Percentiles rank a stretch among this genome's conserved stretches.
phyloP scores from a whole-genome alignment of 2,113 vertebrate genomes.

The Micromys minutus region DNA sequence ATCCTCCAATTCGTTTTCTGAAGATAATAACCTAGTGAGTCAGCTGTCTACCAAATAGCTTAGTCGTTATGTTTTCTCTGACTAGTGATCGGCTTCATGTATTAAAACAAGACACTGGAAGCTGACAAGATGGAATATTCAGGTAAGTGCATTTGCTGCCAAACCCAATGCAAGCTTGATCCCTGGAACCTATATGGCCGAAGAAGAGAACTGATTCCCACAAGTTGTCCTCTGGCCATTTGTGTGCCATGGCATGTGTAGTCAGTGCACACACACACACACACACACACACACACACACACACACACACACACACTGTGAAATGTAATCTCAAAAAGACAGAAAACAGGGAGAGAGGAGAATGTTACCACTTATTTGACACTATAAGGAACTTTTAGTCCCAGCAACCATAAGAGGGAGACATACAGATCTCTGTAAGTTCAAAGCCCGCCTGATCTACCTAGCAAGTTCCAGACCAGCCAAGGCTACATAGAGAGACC shows the following conservation, averaged over 20 bases:
- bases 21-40: constrained; percentile 8
- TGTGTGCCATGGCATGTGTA: not conserved
- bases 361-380: not conserved
- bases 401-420: not conserved
- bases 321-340: not conserved
- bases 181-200: not conserved
- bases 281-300: not conserved
- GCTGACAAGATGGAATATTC: not conserved
- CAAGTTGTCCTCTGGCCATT: not conserved
- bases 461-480: not conserved
- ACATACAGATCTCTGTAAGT: not conserved
- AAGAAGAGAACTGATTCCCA: not conserved
- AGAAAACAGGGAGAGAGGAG: not conserved
- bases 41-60: not conserved
- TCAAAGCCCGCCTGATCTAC: not conserved
- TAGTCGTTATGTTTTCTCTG: not conserved
- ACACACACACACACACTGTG: not conserved
- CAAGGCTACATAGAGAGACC: not conserved
- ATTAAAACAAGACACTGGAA: not conserved
- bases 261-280: no score
- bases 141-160: not conserved
- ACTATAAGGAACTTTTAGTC: not conserved
- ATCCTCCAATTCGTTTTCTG: not conserved
- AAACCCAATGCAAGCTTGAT: not conserved
- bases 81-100: not conserved